Conservation (phyloP, 2,888 invertebrate genomes). For the Acanthosoma haemorrhoidale region DNA sequence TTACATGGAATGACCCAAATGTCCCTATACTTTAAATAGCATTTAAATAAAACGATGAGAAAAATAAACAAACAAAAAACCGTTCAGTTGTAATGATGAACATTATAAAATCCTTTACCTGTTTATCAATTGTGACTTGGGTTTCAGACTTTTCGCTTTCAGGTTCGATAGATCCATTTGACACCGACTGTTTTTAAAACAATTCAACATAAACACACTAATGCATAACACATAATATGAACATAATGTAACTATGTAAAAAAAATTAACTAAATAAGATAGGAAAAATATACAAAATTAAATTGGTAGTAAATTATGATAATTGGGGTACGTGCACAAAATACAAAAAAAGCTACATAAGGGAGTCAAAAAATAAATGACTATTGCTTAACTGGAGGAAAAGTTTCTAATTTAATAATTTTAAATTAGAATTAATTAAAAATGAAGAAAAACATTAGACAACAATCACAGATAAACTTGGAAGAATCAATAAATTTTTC, state of each 20-base stretch:
- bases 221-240: slow-evolving; percentile 25
- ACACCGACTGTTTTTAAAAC: slow-evolving; percentile 48
- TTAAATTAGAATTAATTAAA: too few species aligned
- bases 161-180: slow-evolving; percentile 57
- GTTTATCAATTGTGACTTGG: slow-evolving; percentile 67
- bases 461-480: too few species aligned
- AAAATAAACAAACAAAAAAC: neutral
- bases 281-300: neutral
- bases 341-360: neutral
- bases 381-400: too few species aligned
- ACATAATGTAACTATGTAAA: neutral
- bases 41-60: too few species aligned
- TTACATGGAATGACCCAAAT: too few species aligned
- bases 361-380: neutral
- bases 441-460: too few species aligned
- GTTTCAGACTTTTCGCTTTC: slow-evolving; percentile 56
- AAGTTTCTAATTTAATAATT: too few species aligned
- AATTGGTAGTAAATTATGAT: slow-evolving; percentile 9
- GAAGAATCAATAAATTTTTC: too few species aligned
- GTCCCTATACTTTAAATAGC: too few species aligned
- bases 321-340: neutral
- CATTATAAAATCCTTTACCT: too few species aligned
- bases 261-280: slow-evolving; percentile 18
- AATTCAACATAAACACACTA: slow-evolving; percentile 40
- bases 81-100: too few species aligned